Evolutionary conservation across 2,113 vertebrate species (phyloP), one percentile per base, ranked within the genome.

Genomic region (Casuarius casuarius): DNA sequence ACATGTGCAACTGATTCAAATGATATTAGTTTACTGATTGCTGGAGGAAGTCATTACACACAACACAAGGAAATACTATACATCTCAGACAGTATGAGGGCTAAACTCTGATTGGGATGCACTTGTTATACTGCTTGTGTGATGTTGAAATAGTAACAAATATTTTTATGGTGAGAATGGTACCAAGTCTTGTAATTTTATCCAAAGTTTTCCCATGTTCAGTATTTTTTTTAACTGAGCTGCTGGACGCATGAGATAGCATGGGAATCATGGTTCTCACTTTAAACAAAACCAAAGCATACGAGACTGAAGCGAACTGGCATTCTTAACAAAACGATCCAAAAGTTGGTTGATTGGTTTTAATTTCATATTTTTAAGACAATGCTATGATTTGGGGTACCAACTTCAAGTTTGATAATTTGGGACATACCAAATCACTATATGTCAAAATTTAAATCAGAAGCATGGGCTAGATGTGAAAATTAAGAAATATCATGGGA

Each of bases 251-350:
- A 10, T 5, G 21, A 58, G 40, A 54, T 5, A 78, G 6, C 25
- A 8, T 2, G 25, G 46, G 61, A 62, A 52, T 51, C 38, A 23
- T 5, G 63, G 17, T 18, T 54, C n/a, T 67, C 26, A 15, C 20
- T 68, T 80, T 8, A 61, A 11, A 52, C n/a, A 58, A 67, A 38
- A 38, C 7, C 28, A 26, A 76, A 85, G 5, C 3, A 10, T 0
- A 5, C 2, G 14, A 49, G 40, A 42, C 3, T 0, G 1, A 78
- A 14, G 48, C 7, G 6, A 87, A 38, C 0, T 10, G 14, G 16
- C 66, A 74, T 15, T 13, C 26, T 28, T 13, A 52, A 52, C 5
- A 8, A 61, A 65, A 22, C 1, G 3, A 59, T 10, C 28, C 14
- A 46, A 40, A 23, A 28, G 67, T 3, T 10, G 12, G 2, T 4